Percentiles rank a stretch among this genome's conserved stretches.
Evolutionary conservation across 2,113 vertebrate species (phyloP).

Genomic region (Spermophilus dauricus): DNA sequence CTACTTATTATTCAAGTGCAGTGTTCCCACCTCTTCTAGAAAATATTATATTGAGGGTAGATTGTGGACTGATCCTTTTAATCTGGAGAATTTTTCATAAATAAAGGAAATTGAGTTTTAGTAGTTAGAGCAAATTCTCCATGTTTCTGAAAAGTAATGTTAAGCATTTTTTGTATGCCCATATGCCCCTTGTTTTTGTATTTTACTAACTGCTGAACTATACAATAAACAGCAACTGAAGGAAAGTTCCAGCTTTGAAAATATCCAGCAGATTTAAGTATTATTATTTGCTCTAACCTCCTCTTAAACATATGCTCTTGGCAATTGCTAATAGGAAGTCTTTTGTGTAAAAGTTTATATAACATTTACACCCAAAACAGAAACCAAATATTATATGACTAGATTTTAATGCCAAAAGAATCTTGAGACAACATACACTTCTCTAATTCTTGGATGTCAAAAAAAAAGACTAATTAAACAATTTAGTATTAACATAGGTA

Average conservation of each 20-base stretch:
- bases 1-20: slow-evolving; percentile 31
- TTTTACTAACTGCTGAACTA: background rate
- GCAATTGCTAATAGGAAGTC: background rate
- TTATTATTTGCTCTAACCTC: background rate
- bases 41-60: slow-evolving; percentile 21
- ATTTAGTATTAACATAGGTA: slow-evolving; percentile 2
- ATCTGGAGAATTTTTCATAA: slow-evolving; percentile 51
- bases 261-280: slow-evolving; percentile 9
- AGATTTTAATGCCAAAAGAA: background rate
- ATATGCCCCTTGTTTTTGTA: background rate
- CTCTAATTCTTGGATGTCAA: background rate
- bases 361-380: slow-evolving; percentile 3
- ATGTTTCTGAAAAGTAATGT: no score
- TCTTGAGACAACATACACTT: background rate
- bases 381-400: slow-evolving; percentile 16
- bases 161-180: no score
- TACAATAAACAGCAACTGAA: background rate
- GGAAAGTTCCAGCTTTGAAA: slow-evolving; percentile 45
- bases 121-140: slow-evolving; percentile 42
- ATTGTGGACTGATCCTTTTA: slow-evolving; percentile 7
- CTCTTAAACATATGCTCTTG: background rate
- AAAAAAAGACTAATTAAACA: slow-evolving; percentile 24
- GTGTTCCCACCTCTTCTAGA: background rate
- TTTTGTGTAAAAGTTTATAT: background rate
- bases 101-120: slow-evolving; percentile 38